Evolutionary conservation across 2,113 vertebrate genomes (phyloP), one percentile per base, ranked within the genome.

Genomic region (Chitala chitala): DNA sequence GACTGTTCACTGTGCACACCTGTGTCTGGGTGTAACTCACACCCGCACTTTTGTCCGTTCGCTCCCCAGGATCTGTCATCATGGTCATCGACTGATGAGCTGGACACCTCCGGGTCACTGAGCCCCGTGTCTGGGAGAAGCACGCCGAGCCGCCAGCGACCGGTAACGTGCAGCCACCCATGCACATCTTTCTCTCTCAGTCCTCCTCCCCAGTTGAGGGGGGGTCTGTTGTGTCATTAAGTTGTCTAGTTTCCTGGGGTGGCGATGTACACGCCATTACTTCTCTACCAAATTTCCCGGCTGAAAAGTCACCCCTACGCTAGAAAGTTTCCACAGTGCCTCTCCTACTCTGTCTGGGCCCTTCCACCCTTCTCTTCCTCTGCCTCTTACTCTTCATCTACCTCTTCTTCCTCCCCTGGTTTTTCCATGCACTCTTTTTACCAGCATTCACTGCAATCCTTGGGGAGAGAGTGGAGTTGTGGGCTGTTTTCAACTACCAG

Each of bases 121-220:
- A 93, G 88, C 82, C 91, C 93, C 8, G 85, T 87, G 13, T 93
- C 94, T 63, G 92, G 93, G 80, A 90, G 87, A 81, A 92, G 89
- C 72, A 85, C 89, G 42, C 92, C 94, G 4, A 93, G 86, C 85
- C 92, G 87, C 77, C 92, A 91, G 81, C 92, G 85, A 90, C 84
- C 86, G 96, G 96, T 99, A 96, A 96, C 77, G 74, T 79, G 33
- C 46, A 55, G 24, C n/a, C 56, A 98, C 3, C 82, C 98, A 82
- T 95, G 98, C 86, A 97, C 94, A 0, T 98, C 96, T 0, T 95
- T 94, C 51, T 98, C 96, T 22, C 88, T 94, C 82, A 98, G 95
- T 84, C 96, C 96, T 8, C 85, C 91, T n/a, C 98, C 95, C 53
- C 93, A 95, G 81, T 89, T 93, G 82, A 96, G 31, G 59, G 59